Conservation (phyloP, 2,797 vertebrate species). For the Chelon auratus region DNA sequence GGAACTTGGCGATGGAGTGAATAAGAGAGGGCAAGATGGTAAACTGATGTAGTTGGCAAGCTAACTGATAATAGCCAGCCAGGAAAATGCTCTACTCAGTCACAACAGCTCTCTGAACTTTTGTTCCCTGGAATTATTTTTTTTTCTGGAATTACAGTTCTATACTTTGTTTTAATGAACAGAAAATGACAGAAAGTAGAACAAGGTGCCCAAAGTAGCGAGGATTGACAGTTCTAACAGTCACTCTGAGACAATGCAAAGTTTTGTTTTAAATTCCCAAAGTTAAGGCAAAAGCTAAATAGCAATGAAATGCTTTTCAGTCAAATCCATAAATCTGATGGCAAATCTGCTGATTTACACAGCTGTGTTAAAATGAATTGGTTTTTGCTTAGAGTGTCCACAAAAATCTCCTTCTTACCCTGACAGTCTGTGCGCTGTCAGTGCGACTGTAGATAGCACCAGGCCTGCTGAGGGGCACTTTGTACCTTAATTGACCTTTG, state of each 20-base stretch:
- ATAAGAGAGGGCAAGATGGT: background rate
- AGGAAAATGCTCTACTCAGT: background rate
- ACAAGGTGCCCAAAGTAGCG: no score
- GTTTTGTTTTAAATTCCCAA: background rate
- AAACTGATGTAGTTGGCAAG: background rate
- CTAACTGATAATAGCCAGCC: background rate
- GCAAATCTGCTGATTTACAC: no score
- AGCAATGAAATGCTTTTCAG: background rate
- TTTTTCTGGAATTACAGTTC: background rate
- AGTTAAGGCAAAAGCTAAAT: background rate
- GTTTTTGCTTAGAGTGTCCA: background rate
- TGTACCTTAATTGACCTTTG: slow-evolving; percentile 31
- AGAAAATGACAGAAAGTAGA: background rate
- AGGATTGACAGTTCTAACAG: background rate
- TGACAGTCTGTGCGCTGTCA: background rate
- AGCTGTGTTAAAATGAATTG: background rate
- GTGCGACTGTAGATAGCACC: slow-evolving; percentile 5
- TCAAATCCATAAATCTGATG: background rate
- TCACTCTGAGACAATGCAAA: background rate
- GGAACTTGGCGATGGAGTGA: background rate
- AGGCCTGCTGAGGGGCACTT: slow-evolving; percentile 22
- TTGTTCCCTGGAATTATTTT: background rate
- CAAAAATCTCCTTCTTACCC: background rate
- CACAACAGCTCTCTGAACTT: background rate
- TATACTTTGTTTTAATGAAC: background rate